Evolutionary conservation across 2,797 vertebrate species (phyloP).

Genomic region (Chelon labrosus): DNA sequence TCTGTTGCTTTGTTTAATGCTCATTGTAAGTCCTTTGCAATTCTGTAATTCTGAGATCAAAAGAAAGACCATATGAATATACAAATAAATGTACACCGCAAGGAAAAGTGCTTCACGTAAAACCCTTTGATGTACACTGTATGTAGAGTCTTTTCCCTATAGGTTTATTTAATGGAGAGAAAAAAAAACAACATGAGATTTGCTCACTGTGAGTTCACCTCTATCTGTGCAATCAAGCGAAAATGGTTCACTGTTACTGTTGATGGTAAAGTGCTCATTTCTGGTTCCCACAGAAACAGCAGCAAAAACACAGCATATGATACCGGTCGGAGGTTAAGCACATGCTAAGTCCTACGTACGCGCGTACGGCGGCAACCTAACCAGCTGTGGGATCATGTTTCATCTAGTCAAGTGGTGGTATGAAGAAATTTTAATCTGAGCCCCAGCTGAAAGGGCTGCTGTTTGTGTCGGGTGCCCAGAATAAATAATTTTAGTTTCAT

Average conservation of each 20-base stretch:
- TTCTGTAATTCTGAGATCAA: slow-evolving; percentile 32
- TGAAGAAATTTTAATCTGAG: slow-evolving; percentile 36
- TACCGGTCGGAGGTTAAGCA: slow-evolving; percentile 2
- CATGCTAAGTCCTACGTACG: neutral
- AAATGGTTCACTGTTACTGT: slow-evolving; percentile 24
- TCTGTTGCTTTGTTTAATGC: slow-evolving; percentile 18
- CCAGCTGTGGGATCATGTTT: slow-evolving; percentile 7
- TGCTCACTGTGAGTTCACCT: slow-evolving; percentile 1
- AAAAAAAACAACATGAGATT: neutral
- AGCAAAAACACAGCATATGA: slow-evolving; percentile 12
- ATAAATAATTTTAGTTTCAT: slow-evolving; percentile 27
- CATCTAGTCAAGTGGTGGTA: slow-evolving; percentile 13
- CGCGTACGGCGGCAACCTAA: slow-evolving; percentile 13
- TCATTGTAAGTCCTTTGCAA: slow-evolving; percentile 20
- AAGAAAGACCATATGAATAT: slow-evolving; percentile 23
- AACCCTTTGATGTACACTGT: neutral
- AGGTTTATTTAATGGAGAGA: neutral
- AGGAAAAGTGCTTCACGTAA: slow-evolving; percentile 28
- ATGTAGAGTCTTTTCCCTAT: neutral
- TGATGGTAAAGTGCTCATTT: slow-evolving; percentile 11
- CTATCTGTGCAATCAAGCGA: slow-evolving; percentile 4
- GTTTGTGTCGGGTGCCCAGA: slow-evolving; percentile 24
- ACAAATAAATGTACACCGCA: slow-evolving; percentile 1
- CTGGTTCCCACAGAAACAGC: slow-evolving; percentile 18
- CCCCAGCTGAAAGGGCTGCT: slow-evolving; percentile 23